Evolutionary conservation across 1,140 invertebrate genomes (phyloP).

Genomic region (Drosophila malerkotliana): DNA sequence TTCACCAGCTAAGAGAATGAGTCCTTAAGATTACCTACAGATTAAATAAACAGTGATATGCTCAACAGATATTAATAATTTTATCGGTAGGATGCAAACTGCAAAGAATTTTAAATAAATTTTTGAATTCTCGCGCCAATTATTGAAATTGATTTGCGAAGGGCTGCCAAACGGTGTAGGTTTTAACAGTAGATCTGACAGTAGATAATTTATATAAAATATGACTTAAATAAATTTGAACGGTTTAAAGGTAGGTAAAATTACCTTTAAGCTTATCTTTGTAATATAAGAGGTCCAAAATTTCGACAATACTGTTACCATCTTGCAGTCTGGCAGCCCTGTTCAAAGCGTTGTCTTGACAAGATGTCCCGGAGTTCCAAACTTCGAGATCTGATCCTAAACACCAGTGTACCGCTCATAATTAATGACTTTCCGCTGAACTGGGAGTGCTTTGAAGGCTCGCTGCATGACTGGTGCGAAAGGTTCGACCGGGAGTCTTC

Average conservation of each 20-base stretch:
- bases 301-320: background rate
- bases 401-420: constrained; percentile 64
- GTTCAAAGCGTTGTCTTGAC: background rate
- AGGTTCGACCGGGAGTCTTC: constrained; percentile 78
- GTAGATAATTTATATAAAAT: too few species aligned
- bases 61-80: too few species aligned
- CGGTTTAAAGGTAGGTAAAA: too few species aligned
- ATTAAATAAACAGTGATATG: too few species aligned
- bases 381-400: constrained; percentile 69
- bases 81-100: too few species aligned
- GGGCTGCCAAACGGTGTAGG: too few species aligned
- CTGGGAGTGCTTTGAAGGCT: constrained; percentile 69
- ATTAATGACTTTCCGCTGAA: constrained; percentile 57
- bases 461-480: constrained; percentile 84
- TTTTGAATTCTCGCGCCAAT: background rate
- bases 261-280: too few species aligned
- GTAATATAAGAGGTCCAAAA: too few species aligned
- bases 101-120: too few species aligned
- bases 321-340: too few species aligned
- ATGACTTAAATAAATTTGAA: too few species aligned
- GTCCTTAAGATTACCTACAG: background rate
- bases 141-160: too few species aligned
- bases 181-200: background rate
- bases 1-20: background rate
- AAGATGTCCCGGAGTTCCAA: constrained; percentile 22